phyloP scores from a whole-genome alignment of 2,113 vertebrate genomes.

The Merops nubicus region DNA sequence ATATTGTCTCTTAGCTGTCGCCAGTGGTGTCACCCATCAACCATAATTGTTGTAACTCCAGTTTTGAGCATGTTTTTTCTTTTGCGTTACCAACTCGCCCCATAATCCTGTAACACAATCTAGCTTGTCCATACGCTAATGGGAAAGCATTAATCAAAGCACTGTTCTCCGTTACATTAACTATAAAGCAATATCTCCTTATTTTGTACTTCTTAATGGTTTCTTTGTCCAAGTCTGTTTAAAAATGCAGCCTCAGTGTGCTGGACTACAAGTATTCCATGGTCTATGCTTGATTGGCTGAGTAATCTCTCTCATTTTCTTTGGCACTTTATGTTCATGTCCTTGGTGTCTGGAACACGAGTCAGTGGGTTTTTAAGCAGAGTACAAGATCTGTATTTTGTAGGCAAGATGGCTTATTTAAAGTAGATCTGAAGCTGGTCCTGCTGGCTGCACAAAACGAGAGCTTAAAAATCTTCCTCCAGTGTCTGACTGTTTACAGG shows the following conservation, averaged over 20 bases:
- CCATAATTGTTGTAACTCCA: not conserved
- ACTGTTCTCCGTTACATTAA: not conserved
- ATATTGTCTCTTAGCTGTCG: not conserved
- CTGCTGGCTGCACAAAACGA: not conserved
- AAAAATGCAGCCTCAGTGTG: not conserved
- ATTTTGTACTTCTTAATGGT: slow-evolving; percentile 22
- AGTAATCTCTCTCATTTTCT: slow-evolving; percentile 30
- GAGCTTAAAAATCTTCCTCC: not conserved
- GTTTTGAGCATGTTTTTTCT: not conserved
- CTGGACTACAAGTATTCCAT: not conserved
- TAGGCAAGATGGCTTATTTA: not conserved
- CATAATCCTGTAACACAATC: not conserved
- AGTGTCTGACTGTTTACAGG: not conserved
- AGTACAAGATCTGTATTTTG: not conserved
- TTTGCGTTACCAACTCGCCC: not conserved
- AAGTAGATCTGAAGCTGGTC: not conserved
- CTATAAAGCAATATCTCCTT: slow-evolving; percentile 18
- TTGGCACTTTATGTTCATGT: not conserved
- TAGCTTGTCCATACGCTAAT: slow-evolving; percentile 9
- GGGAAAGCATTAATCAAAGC: slow-evolving; percentile 49
- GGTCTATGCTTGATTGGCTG: not conserved
- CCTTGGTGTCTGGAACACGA: not conserved
- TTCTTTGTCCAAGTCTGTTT: slow-evolving; percentile 14
- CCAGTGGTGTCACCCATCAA: not conserved
- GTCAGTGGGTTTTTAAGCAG: not conserved